Base-by-base conservation (phyloP, 2,888 invertebrate genomes). In the Isoperla grammatica region DNA sequence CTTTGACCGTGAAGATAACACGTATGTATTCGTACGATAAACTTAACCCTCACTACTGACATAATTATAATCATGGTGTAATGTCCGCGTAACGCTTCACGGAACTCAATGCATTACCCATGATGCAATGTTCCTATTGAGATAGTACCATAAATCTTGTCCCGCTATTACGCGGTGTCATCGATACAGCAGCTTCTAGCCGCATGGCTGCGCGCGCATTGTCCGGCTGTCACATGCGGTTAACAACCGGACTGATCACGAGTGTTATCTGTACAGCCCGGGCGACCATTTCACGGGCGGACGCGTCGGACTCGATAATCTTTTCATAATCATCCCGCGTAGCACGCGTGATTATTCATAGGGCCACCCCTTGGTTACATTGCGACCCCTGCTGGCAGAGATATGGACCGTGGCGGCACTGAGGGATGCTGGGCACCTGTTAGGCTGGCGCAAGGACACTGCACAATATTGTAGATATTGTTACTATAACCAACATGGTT, bases 311-410 rank as follows among this genome's bases (percentile, higher is more conserved):
- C 29, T 11, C 13, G 35, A 23, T 50, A 50, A 50, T 50, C 49
- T 50, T 50, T 50, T 50, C 29, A 15, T 50, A 50, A 50, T 50
- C 49, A 50, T 35, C 35, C 23, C 11, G 29, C 49, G 17, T 50
- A 29, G 13, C 29, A 50, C 49, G 13, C 13, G 49, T 50, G 29
- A 50, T 35, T 17, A 50, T 50, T 50, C 29, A 50, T 50, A 23
- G 29, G 22, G 42, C 13, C n/a, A 6, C 17, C 20, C 43, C 20
- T 46, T 20, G 17, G 46, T n/a, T 46, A 22, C 46, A 3, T 9
- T 22, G 42, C n/a, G 49, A 2, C 29, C 29, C 29, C 4, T 29
- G 29, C 29, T 29, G 29, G 29, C 29, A 6, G 29, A 4, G 4
- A 29, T 8, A 29, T 29, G 29, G 29, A 29, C 5, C 29, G 29